Conservation (phyloP, 2,113 vertebrate species). For the Panthera leo region DNA sequence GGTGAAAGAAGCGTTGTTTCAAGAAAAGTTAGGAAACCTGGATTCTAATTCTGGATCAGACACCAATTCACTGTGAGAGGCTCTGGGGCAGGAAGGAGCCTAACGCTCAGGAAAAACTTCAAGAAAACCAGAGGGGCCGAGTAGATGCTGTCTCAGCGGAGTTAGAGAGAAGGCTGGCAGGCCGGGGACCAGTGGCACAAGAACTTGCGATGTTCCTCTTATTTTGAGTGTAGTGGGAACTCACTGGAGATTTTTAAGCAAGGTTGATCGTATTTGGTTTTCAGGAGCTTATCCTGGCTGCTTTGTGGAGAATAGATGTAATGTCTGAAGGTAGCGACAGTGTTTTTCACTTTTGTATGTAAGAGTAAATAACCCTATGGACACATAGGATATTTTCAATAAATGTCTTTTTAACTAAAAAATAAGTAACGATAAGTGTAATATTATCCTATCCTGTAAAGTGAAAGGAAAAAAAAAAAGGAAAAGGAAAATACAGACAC, state of each 20-base stretch:
- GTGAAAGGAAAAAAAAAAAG: not conserved
- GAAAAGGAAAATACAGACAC: not conserved
- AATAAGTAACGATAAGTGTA: not conserved
- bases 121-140: not conserved
- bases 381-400: not conserved
- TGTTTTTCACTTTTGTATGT: not conserved
- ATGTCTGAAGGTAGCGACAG: not conserved
- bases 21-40: not conserved
- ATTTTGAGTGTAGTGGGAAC: not conserved
- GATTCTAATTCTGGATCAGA: not conserved
- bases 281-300: not conserved
- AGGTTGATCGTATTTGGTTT: not conserved
- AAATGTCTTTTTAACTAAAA: not conserved
- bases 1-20: not conserved
- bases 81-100: not conserved
- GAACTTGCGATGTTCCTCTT: not conserved
- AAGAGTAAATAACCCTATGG: not conserved
- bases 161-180: not conserved
- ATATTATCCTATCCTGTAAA: not conserved
- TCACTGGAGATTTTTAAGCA: not conserved
- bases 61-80: not conserved
- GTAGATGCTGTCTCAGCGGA: rapidly evolving
- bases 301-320: not conserved
- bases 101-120: not conserved
- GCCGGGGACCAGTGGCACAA: rapidly evolving